Base-by-base conservation (phyloP, 2,113 vertebrate genomes). In the Emydura subglobosa region DNA sequence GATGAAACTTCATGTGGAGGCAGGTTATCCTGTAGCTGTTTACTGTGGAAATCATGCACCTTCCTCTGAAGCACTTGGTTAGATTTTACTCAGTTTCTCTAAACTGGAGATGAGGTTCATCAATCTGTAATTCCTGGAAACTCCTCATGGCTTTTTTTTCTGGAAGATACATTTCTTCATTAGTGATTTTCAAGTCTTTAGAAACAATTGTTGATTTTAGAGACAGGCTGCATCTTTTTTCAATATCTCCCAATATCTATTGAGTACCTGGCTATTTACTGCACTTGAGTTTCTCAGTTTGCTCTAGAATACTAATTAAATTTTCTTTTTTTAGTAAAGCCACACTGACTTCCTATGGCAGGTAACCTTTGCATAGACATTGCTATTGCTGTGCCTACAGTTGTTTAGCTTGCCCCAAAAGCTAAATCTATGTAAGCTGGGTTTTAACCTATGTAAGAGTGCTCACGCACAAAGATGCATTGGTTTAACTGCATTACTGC, bases 191-290 rank as follows among this genome's bases (percentile, higher is more conserved):
- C 11, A 54, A 55, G 87, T 91, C 34, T 95, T 97, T 51, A 59
- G 59, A 88, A 92, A 74, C 55, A 93, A 84, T 51, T 85, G 82
- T 91, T 95, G 44, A 83, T 89, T 94, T 93, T 88, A 79, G 92
- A 89, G 65, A 92, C 76, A 61, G 92, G 96, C 94, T 95, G 94
- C 85, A 79, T 97, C 96, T 51, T 93, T 97, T 85, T 85, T 97
- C 86, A 24, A 1, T 25, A 76, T 80, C 90, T 97, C 80, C 34
- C 96, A 97, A 97, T 96, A 93, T 91, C 49, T n/a, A 22, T 3
- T 79, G 13, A 22, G 68, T 96, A 96, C 72, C 86, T 94, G 82
- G 57, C 39, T 80, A 54, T 92, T 86, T 86, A 94, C 97, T 97
- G 53, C 83, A 76, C 79, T 90, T 88, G 85, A 96, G 90, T 94